A percentile compares a stretch with the other conserved stretches of the same genome.
Conservation (phyloP, 2,888 invertebrate genomes). For the Eristalis pertinax region DNA sequence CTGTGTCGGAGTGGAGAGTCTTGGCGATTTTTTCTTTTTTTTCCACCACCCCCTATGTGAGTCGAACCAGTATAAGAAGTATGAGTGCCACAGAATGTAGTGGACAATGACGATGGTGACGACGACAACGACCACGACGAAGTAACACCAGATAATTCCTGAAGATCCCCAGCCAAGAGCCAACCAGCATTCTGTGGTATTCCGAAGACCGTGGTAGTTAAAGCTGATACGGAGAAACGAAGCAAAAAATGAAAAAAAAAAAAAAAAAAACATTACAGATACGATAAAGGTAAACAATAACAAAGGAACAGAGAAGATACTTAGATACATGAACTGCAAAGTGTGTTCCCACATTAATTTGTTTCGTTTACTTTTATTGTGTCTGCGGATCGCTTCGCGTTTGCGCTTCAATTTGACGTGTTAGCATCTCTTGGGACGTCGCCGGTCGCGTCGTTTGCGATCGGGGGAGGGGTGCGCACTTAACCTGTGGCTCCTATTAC, state of each 20-base stretch:
- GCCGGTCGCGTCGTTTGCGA: constrained; percentile 3
- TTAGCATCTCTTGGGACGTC: constrained; percentile 34
- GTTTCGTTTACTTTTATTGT: constrained; percentile 54
- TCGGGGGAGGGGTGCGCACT: constrained; percentile 31
- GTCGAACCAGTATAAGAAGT: constrained; percentile 12
- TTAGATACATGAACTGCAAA: constrained; percentile 40
- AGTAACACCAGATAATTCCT: constrained; percentile 18
- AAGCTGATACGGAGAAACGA: background rate
- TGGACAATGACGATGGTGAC: background rate
- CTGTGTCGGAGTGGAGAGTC: constrained; percentile 6
- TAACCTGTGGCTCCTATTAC: constrained; percentile 43
- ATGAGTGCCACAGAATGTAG: constrained; percentile 31
- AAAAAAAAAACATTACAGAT: background rate
- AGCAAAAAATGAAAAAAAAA: constrained; percentile 11
- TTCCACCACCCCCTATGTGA: background rate
- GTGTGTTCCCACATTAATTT: constrained; percentile 68
- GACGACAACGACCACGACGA: too few relatives aligned
- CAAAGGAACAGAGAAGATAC: constrained; percentile 49
- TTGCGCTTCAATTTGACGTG: constrained; percentile 63
- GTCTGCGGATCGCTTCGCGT: constrained; percentile 62
- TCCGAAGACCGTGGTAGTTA: constrained; percentile 22
- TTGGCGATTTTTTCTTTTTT: background rate
- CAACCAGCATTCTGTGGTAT: background rate
- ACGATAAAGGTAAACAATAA: constrained; percentile 55
- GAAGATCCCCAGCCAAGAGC: constrained; percentile 18